phyloP scores from a whole-genome alignment of 2,113 vertebrate genomes.

The Cygnus atratus region DNA sequence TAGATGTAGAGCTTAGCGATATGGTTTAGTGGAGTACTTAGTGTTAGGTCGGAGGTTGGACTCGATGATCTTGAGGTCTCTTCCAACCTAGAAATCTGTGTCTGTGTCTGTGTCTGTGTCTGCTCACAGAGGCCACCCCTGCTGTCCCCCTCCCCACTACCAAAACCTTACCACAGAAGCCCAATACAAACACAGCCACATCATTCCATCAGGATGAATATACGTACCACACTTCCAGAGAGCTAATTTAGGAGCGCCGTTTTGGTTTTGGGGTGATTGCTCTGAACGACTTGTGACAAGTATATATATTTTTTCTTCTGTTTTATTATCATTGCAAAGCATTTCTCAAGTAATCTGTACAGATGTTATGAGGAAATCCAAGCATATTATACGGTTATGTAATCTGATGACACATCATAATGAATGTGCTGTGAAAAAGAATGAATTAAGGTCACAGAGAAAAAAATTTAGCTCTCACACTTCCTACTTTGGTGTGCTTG shows the following conservation, averaged over 20 bases:
- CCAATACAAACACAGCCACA: not conserved
- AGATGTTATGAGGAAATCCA: not conserved
- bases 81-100: no score
- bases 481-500: not conserved
- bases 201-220: not conserved
- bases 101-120: no score
- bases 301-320: not conserved
- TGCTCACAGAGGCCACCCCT: not conserved
- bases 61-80: no score
- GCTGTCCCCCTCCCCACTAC: not conserved
- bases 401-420: not conserved
- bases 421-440: not conserved
- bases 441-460: not conserved
- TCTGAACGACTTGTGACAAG: not conserved
- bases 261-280: not conserved
- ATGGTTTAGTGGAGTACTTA: no score
- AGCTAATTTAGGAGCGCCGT: not conserved
- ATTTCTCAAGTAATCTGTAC: not conserved
- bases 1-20: no score
- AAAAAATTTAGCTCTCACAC: constrained; percentile 8
- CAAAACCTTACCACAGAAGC: not conserved
- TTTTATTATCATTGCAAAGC: not conserved
- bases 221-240: not conserved
- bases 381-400: not conserved
- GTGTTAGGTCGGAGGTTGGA: no score